These are phyloP conservation scores for Reticulitermes lucifugus DNA, from an alignment of 2,888 invertebrate genomes.

Conservation along the genomic window DNA sequence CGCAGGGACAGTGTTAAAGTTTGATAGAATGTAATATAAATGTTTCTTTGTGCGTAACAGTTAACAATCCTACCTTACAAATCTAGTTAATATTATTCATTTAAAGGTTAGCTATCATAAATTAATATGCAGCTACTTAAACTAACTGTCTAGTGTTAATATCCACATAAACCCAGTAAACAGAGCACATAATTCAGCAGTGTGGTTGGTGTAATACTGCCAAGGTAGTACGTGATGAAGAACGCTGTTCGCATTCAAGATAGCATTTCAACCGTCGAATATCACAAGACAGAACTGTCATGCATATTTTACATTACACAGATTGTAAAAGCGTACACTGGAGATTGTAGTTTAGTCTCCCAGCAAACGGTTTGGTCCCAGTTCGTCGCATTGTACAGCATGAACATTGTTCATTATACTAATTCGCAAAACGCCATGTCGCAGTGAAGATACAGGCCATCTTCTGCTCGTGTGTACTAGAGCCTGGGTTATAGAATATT, in stretches of 20 bases:
- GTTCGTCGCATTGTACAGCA: too few relatives aligned
- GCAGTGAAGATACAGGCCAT: background rate
- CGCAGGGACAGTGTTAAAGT: too few relatives aligned
- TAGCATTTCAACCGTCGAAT: background rate
- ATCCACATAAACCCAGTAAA: too few relatives aligned
- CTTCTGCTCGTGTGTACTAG: background rate
- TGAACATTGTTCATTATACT: background rate
- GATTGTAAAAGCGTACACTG: background rate
- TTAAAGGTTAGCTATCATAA: too few relatives aligned
- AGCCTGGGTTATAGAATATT: background rate
- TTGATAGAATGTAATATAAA: too few relatives aligned
- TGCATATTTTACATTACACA: conserved; percentile 4
- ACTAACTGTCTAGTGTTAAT: too few relatives aligned
- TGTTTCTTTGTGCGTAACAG: too few relatives aligned
- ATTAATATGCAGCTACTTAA: too few relatives aligned
- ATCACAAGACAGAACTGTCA: conserved; percentile 1
- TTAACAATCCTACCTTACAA: too few relatives aligned
- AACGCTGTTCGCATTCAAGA: background rate
- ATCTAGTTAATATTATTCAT: too few relatives aligned
- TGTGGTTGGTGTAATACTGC: background rate
- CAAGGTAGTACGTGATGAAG: background rate
- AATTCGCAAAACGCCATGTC: background rate
- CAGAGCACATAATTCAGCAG: background rate
- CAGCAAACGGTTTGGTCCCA: background rate
- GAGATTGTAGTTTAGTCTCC: background rate